Percentiles rank a stretch among this genome's conserved stretches.
These are phyloP conservation scores for Falco novaeseelandiae DNA, from an alignment of 2,797 vertebrate species.

Conservation along the genomic window DNA sequence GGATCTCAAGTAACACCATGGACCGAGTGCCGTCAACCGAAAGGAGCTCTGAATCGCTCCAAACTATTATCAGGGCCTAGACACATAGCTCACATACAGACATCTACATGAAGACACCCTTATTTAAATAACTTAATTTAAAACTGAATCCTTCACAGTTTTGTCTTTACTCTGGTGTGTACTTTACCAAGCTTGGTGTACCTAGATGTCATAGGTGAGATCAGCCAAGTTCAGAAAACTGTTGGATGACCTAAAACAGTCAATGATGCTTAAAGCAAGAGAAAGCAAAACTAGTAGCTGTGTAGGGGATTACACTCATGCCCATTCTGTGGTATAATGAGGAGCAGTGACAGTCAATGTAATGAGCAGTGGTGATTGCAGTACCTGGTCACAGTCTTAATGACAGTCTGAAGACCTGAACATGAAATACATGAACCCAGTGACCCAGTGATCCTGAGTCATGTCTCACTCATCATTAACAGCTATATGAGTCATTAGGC, in stretches of 20 bases:
- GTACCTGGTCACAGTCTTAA: background rate
- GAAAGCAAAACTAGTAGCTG: background rate
- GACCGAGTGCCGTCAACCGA: background rate
- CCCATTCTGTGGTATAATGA: background rate
- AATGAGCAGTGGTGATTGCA: background rate
- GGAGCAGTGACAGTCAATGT: background rate
- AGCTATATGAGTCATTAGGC: slow-evolving; percentile 31
- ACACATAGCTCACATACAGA: background rate
- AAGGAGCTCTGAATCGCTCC: background rate
- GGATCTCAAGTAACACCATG: background rate
- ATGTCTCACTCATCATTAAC: slow-evolving; percentile 13
- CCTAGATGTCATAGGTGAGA: background rate
- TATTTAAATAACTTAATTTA: background rate
- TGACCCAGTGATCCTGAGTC: background rate
- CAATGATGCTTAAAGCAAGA: background rate
- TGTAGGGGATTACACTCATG: background rate
- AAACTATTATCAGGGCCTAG: background rate
- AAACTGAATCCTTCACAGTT: background rate
- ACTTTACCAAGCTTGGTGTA: background rate
- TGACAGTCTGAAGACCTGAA: background rate
- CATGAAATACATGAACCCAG: background rate
- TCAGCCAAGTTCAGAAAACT: background rate
- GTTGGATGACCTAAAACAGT: background rate
- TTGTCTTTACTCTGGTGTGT: background rate
- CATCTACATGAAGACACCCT: background rate